Percentiles rank a stretch among this genome's conserved stretches.
phyloP scores from a whole-genome alignment of 1,140 invertebrate species.

The Microvelia longipes region DNA sequence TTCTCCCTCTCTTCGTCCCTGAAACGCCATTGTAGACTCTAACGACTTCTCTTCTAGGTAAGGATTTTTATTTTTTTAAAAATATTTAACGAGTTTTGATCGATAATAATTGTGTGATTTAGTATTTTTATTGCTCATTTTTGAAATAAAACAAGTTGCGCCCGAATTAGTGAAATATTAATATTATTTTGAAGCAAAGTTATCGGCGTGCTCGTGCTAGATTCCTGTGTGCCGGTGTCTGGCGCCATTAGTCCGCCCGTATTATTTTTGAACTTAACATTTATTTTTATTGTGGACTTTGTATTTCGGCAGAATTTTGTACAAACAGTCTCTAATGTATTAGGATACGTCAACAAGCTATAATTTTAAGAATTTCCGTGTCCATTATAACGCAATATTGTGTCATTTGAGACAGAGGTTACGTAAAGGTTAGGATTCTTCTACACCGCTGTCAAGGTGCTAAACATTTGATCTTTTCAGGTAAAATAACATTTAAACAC shows the following conservation, averaged over 20 bases:
- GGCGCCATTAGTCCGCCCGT: slow-evolving; percentile 15
- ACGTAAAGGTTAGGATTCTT: too few relatives aligned
- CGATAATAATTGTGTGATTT: not conserved
- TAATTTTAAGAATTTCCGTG: too few relatives aligned
- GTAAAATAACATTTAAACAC: slow-evolving; percentile 2
- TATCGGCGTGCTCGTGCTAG: slow-evolving; percentile 15
- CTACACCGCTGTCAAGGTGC: too few relatives aligned
- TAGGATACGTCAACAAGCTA: too few relatives aligned
- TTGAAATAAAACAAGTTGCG: too few relatives aligned
- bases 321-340: too few relatives aligned
- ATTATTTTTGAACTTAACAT: not conserved
- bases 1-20: slow-evolving; percentile 10
- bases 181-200: not conserved
- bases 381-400: not conserved
- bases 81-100: not conserved
- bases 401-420: too few relatives aligned
- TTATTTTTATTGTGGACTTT: not conserved
- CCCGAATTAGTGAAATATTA: not conserved
- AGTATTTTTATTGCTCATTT: too few relatives aligned
- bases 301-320: not conserved
- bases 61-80: slow-evolving; percentile 11
- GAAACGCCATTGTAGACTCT: slow-evolving; percentile 22
- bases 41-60: slow-evolving; percentile 16
- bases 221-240: slow-evolving; percentile 17
- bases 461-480: not conserved